Conservation (phyloP, 2,113 vertebrate genomes). For the Serilophus lunatus region DNA sequence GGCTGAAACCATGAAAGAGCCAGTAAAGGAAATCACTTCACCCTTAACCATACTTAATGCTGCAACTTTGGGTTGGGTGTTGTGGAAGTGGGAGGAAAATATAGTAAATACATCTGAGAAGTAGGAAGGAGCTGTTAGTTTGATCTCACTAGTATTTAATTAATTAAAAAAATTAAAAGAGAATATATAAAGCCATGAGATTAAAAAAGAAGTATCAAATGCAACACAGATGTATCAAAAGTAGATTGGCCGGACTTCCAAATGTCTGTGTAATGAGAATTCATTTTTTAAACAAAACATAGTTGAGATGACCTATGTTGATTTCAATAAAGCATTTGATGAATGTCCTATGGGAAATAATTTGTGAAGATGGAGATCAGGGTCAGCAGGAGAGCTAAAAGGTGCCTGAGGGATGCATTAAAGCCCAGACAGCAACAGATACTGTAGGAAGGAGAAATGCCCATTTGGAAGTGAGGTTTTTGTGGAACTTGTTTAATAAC, state of each 20-base stretch:
- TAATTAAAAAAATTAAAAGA: not conserved
- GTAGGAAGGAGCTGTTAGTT: not conserved
- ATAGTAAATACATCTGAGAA: not conserved
- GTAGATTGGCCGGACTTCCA: not conserved
- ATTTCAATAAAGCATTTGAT: not conserved
- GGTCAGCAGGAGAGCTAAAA: not conserved
- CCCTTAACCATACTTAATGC: not conserved
- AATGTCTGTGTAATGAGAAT: not conserved
- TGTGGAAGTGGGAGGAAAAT: not conserved
- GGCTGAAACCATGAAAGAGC: not conserved
- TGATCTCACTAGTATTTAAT: not conserved
- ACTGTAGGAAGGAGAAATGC: not conserved
- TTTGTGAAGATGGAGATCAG: not conserved
- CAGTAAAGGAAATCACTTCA: not conserved
- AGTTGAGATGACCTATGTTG: not conserved
- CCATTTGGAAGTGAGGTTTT: not conserved
- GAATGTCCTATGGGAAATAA: not conserved
- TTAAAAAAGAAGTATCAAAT: not conserved
- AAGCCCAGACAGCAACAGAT: not conserved
- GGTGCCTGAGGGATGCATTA: not conserved
- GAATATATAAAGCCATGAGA: not conserved
- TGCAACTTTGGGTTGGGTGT: rapidly evolving
- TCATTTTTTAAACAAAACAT: not conserved
- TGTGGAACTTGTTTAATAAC: not conserved
- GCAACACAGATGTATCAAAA: not conserved